These are phyloP conservation scores for Misgurnus anguillicaudatus DNA, from an alignment of 2,113 vertebrate genomes.

Conservation along the genomic window DNA sequence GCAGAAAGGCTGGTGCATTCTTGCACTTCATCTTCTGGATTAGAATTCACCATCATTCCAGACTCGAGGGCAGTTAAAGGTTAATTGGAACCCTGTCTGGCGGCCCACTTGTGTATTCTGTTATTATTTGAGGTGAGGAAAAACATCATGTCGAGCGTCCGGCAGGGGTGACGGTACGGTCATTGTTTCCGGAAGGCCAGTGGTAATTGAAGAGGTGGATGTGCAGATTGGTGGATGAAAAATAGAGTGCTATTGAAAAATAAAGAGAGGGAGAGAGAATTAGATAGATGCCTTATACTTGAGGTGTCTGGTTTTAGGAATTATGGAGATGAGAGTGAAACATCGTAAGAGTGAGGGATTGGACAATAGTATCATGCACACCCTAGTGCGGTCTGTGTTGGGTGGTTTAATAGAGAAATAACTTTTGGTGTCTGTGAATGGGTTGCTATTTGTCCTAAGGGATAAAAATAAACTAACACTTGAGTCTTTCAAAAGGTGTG, in stretches of 20 bases:
- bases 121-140: slow-evolving; percentile 50
- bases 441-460: neutral
- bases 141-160: slow-evolving; percentile 17
- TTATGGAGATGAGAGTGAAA: slow-evolving; percentile 31
- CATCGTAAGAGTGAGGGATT: neutral
- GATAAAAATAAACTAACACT: neutral
- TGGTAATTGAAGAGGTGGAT: slow-evolving; percentile 41
- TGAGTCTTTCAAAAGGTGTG: no score
- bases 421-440: neutral
- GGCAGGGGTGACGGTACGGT: slow-evolving; percentile 19
- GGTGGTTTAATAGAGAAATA: neutral
- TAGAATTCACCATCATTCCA: slow-evolving; percentile 27
- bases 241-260: neutral
- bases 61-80: slow-evolving; percentile 32
- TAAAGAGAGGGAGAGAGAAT: neutral
- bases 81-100: slow-evolving; percentile 37
- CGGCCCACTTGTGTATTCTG: slow-evolving; percentile 24
- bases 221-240: slow-evolving; percentile 24
- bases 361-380: neutral
- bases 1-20: neutral
- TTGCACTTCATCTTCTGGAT: slow-evolving; percentile 15
- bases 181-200: slow-evolving; percentile 28
- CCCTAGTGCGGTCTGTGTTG: neutral
- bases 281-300: neutral
- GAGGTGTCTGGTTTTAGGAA: slow-evolving; percentile 32